Percentiles rank a stretch among this genome's conserved stretches.
Evolutionary conservation across 2,888 invertebrate genomes (phyloP).

Genomic region (Tricholauxania praeusta): DNA sequence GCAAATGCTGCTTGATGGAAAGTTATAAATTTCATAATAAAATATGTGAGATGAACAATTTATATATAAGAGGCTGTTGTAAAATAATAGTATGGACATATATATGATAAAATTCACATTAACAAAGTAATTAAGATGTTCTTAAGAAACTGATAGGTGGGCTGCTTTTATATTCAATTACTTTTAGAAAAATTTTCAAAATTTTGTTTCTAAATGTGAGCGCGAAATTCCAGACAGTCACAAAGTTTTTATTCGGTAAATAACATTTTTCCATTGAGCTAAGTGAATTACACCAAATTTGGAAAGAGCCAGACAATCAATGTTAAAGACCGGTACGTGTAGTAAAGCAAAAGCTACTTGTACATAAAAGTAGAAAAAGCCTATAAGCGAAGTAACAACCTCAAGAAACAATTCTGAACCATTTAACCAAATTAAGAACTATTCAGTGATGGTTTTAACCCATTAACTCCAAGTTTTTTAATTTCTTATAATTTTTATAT

Average conservation of each 20-base stretch:
- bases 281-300: slow-evolving; percentile 16
- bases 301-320: not conserved
- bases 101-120: not conserved
- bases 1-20: too few species aligned
- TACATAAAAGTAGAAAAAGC: not conserved
- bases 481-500: too few species aligned
- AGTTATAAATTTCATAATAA: too few species aligned
- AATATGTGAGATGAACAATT: too few species aligned
- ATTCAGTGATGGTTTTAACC: not conserved
- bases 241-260: too few species aligned
- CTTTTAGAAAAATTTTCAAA: not conserved
- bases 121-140: slow-evolving; percentile 8
- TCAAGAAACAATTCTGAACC: not conserved
- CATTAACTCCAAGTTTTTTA: too few species aligned
- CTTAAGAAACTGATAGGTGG: not conserved
- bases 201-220: not conserved
- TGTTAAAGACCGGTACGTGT: not conserved
- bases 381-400: not conserved
- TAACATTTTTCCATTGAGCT: not conserved
- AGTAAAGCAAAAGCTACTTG: not conserved
- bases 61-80: too few species aligned
- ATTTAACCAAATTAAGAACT: slow-evolving; percentile 23
- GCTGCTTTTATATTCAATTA: not conserved
- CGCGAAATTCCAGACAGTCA: too few species aligned
- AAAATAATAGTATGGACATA: too few species aligned